phyloP scores from a whole-genome alignment of 2,888 invertebrate genomes.

The Leptura quadrifasciata region DNA sequence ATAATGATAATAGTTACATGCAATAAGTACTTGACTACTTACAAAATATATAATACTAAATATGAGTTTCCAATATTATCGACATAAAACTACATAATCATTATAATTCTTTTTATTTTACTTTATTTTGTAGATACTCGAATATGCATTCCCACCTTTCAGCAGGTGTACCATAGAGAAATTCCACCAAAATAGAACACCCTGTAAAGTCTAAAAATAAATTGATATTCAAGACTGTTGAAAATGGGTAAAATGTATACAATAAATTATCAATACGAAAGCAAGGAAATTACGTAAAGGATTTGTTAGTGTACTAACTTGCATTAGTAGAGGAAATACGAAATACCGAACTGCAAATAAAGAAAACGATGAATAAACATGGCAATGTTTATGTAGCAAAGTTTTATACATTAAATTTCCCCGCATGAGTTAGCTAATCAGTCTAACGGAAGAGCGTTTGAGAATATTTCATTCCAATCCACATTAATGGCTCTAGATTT shows the following conservation, averaged over 20 bases:
- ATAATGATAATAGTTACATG: too few relatives aligned
- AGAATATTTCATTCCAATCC: conserved; percentile 55
- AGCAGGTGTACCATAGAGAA: too few relatives aligned
- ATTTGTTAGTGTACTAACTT: conserved; percentile 42
- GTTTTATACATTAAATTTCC: conserved; percentile 60
- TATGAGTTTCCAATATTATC: too few relatives aligned
- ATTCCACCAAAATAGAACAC: too few relatives aligned
- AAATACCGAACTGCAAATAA: conserved; percentile 60
- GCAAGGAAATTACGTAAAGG: conserved; percentile 11
- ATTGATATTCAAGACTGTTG: background rate
- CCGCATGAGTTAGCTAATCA: conserved; percentile 61
- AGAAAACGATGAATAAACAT: conserved; percentile 61
- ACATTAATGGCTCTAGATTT: conserved; percentile 61
- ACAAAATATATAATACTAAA: too few relatives aligned
- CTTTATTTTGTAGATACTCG: too few relatives aligned
- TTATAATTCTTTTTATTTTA: too few relatives aligned
- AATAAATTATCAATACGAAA: conserved; percentile 47
- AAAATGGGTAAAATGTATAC: conserved; percentile 38
- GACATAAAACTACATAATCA: too few relatives aligned
- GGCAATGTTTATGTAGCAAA: conserved; percentile 55
- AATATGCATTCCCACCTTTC: too few relatives aligned
- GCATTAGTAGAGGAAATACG: conserved; percentile 58
- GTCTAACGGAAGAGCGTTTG: conserved; percentile 59
- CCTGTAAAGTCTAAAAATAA: background rate
- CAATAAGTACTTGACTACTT: too few relatives aligned